A percentile compares a stretch with the other conserved stretches of the same genome.
phyloP scores from a whole-genome alignment of 92 coral and sea anemone genomes.

The Heliopora coerulea region DNA sequence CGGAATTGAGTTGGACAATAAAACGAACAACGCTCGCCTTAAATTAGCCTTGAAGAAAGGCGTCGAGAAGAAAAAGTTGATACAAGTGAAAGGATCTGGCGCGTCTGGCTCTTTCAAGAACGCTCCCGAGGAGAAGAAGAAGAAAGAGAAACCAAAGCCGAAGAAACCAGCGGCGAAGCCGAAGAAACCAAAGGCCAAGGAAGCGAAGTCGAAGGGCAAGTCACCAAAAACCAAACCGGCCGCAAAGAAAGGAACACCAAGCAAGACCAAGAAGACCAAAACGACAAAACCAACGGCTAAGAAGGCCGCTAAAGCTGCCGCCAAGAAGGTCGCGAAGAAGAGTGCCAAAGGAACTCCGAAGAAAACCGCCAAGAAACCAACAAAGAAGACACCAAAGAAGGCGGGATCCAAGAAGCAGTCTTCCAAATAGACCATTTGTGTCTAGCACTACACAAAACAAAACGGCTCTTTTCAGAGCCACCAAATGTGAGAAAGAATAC shows the following conservation, averaged over 20 bases:
- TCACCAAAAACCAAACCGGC: no score
- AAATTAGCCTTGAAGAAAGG: not conserved
- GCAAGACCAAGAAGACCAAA: not conserved
- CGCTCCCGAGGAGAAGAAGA: not conserved
- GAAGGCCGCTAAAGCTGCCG: not conserved
- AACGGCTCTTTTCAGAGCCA: slow-evolving; percentile 17
- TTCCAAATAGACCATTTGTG: not conserved
- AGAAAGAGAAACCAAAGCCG: not conserved
- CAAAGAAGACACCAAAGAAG: not conserved
- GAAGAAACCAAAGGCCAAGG: not conserved
- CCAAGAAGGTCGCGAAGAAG: not conserved
- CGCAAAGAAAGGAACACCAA: no score
- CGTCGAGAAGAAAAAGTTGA: not conserved
- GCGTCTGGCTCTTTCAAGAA: not conserved
- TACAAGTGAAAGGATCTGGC: not conserved
- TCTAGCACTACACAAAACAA: not conserved
- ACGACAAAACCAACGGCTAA: not conserved
- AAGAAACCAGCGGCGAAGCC: not conserved
- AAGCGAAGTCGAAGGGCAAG: no score
- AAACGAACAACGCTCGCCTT: not conserved
- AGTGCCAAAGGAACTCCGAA: no score
- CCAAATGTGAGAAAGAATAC: not conserved
- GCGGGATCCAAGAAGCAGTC: not conserved
- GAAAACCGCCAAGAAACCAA: not conserved
- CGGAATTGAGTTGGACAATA: no score